Conservation (phyloP, 2,888 invertebrate genomes). For the Lepidocyrtoides sp. region DNA sequence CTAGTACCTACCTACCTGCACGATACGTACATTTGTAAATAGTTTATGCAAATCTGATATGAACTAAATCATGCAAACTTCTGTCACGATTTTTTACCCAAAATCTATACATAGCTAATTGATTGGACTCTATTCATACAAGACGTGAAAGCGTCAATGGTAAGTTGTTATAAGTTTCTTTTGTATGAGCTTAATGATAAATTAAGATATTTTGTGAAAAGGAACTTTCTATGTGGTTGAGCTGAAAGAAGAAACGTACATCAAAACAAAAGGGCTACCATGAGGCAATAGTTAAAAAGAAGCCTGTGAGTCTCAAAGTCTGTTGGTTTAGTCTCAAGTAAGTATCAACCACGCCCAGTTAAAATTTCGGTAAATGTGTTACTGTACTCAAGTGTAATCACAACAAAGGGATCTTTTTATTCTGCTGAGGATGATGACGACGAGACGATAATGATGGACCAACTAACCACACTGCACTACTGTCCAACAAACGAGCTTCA, state of each 20-base stretch:
- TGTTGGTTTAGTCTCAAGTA: constrained; percentile 25
- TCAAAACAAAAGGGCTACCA: constrained; percentile 34
- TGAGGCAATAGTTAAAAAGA: constrained; percentile 7
- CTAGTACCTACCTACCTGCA: too few relatives aligned
- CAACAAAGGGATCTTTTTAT: constrained; percentile 39
- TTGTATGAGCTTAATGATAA: constrained; percentile 37
- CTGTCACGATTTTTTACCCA: constrained; percentile 37
- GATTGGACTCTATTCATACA: constrained; percentile 45
- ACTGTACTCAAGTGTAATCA: constrained; percentile 70
- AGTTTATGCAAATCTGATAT: constrained; percentile 47
- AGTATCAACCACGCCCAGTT: constrained; percentile 67
- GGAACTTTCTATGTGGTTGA: constrained; percentile 11
- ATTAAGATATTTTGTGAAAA: constrained; percentile 24
- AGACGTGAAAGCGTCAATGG: constrained; percentile 47
- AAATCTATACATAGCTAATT: constrained; percentile 45
- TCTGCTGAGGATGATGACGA: constrained; percentile 14
- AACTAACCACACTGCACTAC: constrained; percentile 57
- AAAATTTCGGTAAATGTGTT: constrained; percentile 78
- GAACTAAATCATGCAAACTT: constrained; percentile 40
- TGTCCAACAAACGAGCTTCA: constrained; percentile 37
- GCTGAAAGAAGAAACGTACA: background rate
- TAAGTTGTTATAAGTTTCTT: background rate
- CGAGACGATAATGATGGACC: constrained; percentile 44
- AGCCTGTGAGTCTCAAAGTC: constrained; percentile 8
- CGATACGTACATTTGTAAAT: constrained; percentile 12